A percentile compares a stretch with the other conserved stretches of the same genome.
These are phyloP conservation scores for Paragorgia papillata DNA, from an alignment of 92 coral and sea anemone species.

Conservation along the genomic window DNA sequence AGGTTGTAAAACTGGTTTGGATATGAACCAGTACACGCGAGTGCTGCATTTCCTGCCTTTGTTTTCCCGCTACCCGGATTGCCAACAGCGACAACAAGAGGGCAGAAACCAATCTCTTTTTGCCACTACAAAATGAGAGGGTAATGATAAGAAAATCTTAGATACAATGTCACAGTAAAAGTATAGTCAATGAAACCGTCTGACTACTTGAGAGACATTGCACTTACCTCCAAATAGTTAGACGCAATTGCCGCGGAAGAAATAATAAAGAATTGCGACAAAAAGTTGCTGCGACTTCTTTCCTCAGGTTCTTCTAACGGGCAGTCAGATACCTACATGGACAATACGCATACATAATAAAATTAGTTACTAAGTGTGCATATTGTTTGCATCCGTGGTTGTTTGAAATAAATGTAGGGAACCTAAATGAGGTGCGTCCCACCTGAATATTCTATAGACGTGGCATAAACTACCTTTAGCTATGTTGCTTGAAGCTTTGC, in stretches of 20 bases:
- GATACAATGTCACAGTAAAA: too few species aligned
- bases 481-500: too few species aligned
- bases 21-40: constrained; percentile 43
- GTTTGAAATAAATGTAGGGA: too few species aligned
- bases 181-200: too few species aligned
- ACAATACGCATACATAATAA: too few species aligned
- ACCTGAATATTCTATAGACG: too few species aligned
- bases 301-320: constrained; percentile 5
- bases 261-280: constrained; percentile 47
- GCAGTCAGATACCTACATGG: too few species aligned
- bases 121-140: constrained; percentile 19
- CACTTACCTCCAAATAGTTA: constrained; percentile 49
- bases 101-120: constrained; percentile 51
- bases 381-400: too few species aligned
- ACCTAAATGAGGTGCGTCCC: too few species aligned
- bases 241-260: constrained; percentile 38
- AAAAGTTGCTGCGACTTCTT: constrained; percentile 24
- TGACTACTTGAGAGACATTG: not conserved
- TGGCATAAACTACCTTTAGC: too few species aligned
- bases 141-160: too few species aligned
- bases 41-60: constrained; percentile 48
- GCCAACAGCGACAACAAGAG: constrained; percentile 41
- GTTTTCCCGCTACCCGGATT: constrained; percentile 59
- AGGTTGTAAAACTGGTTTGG: constrained; percentile 45
- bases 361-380: too few species aligned